Percentiles rank a stretch among this genome's conserved stretches.
These are phyloP conservation scores for Ophioninae sp. DNA, from an alignment of 2,888 invertebrate genomes.

Conservation along the genomic window DNA sequence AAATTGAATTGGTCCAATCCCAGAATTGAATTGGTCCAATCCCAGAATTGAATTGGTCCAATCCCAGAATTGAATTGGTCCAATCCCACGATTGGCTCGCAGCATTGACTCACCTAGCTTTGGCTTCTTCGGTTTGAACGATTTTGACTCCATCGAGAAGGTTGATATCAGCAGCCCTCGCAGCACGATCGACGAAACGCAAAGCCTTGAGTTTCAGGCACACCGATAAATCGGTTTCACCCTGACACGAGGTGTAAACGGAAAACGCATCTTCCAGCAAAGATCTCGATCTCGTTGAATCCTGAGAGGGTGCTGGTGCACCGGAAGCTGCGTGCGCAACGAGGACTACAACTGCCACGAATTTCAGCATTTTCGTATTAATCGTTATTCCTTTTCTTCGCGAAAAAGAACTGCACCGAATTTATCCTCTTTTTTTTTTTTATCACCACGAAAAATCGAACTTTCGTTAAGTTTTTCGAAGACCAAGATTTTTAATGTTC, in stretches of 20 bases:
- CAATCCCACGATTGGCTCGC: not conserved
- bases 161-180: conserved; percentile 83
- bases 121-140: conserved; percentile 81
- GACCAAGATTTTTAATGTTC: conserved; percentile 39
- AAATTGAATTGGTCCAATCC: too few relatives aligned
- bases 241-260: conserved; percentile 83
- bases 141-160: conserved; percentile 81
- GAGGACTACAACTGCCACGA: conserved; percentile 74
- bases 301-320: conserved; percentile 75
- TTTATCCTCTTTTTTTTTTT: conserved; percentile 18
- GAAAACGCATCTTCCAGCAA: conserved; percentile 77
- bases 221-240: conserved; percentile 85
- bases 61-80: too few relatives aligned
- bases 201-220: conserved; percentile 91
- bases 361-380: conserved; percentile 75
- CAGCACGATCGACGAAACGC: conserved; percentile 88
- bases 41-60: too few relatives aligned
- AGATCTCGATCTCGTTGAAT: conserved; percentile 68
- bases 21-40: too few relatives aligned
- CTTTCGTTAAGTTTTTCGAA: conserved; percentile 42
- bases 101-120: conserved; percentile 75
- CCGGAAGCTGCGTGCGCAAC: conserved; percentile 72
- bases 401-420: conserved; percentile 59
- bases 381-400: conserved; percentile 37
- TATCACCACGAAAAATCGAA: conserved; percentile 61